Evolutionary conservation across 1,140 invertebrate species (phyloP).

Genomic region (Zaprionus taronus): DNA sequence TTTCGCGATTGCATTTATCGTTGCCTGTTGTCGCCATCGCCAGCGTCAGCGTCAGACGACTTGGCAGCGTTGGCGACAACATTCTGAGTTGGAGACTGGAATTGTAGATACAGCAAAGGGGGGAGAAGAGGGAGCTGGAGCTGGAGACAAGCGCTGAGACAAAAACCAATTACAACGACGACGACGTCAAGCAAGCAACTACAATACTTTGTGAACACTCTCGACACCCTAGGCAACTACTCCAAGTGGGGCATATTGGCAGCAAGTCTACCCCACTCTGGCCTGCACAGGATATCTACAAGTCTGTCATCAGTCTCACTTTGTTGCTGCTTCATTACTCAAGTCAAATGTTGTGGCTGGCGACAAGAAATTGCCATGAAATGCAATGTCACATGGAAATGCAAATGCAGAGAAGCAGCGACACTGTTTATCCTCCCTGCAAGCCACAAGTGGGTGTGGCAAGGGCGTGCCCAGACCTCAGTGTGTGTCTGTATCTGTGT

Average conservation of each 20-base stretch:
- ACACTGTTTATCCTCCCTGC: neutral
- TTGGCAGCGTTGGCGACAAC: slow-evolving; percentile 49
- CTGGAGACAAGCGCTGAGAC: slow-evolving; percentile 11
- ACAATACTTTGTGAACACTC: slow-evolving; percentile 13
- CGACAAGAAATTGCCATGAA: slow-evolving; percentile 42
- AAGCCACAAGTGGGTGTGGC: slow-evolving; percentile 32
- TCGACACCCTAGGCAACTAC: neutral
- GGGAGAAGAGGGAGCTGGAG: neutral
- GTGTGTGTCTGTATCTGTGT: neutral
- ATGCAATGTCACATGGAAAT: slow-evolving; percentile 40
- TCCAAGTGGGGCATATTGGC: neutral
- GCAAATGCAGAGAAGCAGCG: slow-evolving; percentile 32
- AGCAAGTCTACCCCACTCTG: neutral
- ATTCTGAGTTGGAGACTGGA: slow-evolving; percentile 42
- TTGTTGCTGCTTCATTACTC: slow-evolving; percentile 14
- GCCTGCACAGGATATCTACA: neutral
- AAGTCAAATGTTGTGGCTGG: slow-evolving; percentile 49
- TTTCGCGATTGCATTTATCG: slow-evolving; percentile 60
- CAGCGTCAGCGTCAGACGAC: slow-evolving; percentile 36
- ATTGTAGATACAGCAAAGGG: neutral
- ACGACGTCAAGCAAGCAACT: slow-evolving; percentile 31
- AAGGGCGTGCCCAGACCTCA: neutral
- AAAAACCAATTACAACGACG: slow-evolving; percentile 49
- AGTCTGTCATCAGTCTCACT: neutral
- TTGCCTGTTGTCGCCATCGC: slow-evolving; percentile 51